A percentile compares a stretch with the other conserved stretches of the same genome.
phyloP scores from a whole-genome alignment of 2,113 vertebrate genomes.

The Piprites chloris region DNA sequence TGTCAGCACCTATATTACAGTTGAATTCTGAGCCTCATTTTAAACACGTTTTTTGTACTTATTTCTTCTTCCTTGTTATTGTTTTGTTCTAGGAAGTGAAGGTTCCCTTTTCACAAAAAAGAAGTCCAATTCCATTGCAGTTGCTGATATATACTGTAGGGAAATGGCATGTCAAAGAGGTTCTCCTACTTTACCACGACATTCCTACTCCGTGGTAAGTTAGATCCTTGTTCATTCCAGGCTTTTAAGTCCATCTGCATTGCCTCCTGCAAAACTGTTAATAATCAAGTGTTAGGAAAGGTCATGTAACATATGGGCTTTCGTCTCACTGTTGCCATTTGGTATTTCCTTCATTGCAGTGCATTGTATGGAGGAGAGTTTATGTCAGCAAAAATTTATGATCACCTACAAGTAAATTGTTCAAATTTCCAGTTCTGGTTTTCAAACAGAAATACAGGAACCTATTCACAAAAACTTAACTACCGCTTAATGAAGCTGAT shows the following conservation, averaged over 20 bases:
- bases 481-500: not conserved
- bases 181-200: slow-evolving; percentile 67
- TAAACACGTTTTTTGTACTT: not conserved
- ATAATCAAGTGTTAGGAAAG: not conserved
- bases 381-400: not conserved
- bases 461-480: not conserved
- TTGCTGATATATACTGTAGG: slow-evolving; percentile 72
- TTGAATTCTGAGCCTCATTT: not conserved
- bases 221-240: not conserved
- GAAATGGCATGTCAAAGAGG: slow-evolving; percentile 45
- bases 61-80: not conserved
- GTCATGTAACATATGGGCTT: not conserved
- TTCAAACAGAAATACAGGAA: not conserved
- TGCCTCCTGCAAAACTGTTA: not conserved
- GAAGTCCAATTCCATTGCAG: slow-evolving; percentile 74
- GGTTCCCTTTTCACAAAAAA: slow-evolving; percentile 61
- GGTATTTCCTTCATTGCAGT: not conserved
- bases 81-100: slow-evolving; percentile 74
- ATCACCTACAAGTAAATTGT: not conserved
- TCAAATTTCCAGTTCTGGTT: not conserved
- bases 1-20: not conserved
- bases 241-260: not conserved
- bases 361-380: not conserved
- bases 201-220: slow-evolving; percentile 82
- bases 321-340: not conserved